Base-by-base conservation (phyloP, 2,888 invertebrate species). In the Deladenus siricidicola region DNA sequence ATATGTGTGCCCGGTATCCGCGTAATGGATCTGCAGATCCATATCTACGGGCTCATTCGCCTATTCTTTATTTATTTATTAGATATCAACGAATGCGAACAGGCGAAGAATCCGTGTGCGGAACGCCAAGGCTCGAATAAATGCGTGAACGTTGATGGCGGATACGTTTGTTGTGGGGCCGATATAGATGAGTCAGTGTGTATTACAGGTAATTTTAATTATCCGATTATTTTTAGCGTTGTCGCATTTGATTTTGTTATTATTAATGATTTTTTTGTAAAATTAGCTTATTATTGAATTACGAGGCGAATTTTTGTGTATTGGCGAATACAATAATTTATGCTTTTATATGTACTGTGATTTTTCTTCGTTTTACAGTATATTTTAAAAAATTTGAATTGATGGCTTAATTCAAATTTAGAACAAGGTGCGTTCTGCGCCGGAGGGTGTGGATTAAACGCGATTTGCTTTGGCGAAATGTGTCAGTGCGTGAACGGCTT, bases 401-500 rank as follows among this genome's bases (percentile, higher is more conserved):
- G n/a, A n/a, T n/a, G n/a, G n/a, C n/a, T 3, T 43, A 4, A 45
- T 50, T 26, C 29, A 39, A n/a, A 65, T 70, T 39, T 59, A 73
- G 74, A 74, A 14, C 63, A 74, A 62, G 74, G 74, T 8, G 73
- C 70, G 6, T 75, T 65, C 61, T 75, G 75, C 60, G 56, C 72
- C 21, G 73, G 71, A 17, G 72, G 74, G 19, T 76, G 76, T 56
- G 75, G 74, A n/a, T 63, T 64, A 54, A 66, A 73, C 53, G 74
- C 76, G 19, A 58, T 68, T 26, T 76, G 76, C 60, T 58, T 60
- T 44, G 72, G 73, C 58, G 58, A 67, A 42, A 71, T 86, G 74
- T 93, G 92, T 81, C 84, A 86, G 63, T 93, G 93, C 81, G 86
- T 86, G 77, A 85, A 87, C 69, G 90, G 90, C 79, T 92, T 87